phyloP scores from a whole-genome alignment of 2,113 vertebrate genomes.

The Cichladusa arquata region DNA sequence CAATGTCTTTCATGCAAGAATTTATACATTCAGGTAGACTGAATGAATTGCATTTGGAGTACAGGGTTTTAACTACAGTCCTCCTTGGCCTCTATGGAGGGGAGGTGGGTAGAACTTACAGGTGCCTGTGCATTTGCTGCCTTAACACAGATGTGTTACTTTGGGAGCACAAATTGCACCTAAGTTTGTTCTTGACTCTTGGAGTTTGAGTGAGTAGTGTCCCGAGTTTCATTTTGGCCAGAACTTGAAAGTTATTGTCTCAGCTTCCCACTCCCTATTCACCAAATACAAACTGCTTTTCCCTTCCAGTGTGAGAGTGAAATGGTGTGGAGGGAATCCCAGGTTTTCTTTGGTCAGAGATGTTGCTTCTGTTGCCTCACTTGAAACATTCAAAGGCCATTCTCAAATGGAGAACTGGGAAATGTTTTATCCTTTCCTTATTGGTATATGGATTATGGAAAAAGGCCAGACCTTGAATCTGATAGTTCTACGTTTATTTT shows the following conservation, averaged over 20 bases:
- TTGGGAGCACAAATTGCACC: background rate
- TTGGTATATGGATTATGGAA: background rate
- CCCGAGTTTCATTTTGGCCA: background rate
- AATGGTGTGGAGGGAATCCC: background rate
- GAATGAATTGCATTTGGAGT: background rate
- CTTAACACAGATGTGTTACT: background rate
- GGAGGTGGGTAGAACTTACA: background rate
- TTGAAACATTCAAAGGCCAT: background rate
- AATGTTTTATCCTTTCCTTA: background rate
- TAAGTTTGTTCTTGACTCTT: background rate
- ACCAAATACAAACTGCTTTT: background rate
- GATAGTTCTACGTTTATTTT: background rate
- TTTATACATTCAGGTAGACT: too few species aligned
- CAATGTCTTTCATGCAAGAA: background rate
- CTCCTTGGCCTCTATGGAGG: accelerated
- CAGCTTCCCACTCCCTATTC: accelerated
- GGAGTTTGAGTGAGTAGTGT: background rate
- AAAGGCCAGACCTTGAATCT: background rate
- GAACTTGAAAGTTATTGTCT: background rate
- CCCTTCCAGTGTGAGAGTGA: background rate
- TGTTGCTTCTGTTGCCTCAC: background rate
- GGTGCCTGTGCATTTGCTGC: background rate
- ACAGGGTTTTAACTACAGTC: background rate
- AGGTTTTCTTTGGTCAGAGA: background rate
- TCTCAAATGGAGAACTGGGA: background rate